Evolutionary conservation across 2,113 vertebrate genomes (phyloP).

Genomic region (Noturus placidus): DNA sequence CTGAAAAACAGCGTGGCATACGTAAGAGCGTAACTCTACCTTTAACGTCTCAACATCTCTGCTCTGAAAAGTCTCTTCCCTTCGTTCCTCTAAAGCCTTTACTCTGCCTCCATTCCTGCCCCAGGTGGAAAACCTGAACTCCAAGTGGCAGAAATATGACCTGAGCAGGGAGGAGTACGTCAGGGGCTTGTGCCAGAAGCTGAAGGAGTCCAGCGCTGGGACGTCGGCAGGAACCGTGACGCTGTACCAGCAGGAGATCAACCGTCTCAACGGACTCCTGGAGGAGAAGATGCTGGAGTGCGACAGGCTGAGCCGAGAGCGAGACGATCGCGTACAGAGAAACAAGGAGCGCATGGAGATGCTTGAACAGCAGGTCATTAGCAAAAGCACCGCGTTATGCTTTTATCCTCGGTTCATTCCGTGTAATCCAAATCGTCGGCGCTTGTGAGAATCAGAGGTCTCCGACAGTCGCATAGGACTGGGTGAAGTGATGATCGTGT

Average conservation of each 20-base stretch:
- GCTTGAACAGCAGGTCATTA: constrained; percentile 89
- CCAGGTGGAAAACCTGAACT: constrained; percentile 89
- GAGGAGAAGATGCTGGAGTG: constrained; percentile 80
- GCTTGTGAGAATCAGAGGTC: neutral
- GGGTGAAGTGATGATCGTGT: neutral
- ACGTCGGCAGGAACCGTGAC: constrained; percentile 47
- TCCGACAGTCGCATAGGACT: neutral
- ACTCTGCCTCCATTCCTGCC: constrained; percentile 19
- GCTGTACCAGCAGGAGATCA: constrained; percentile 83
- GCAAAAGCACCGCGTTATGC: neutral
- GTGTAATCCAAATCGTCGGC: neutral
- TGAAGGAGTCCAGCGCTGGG: constrained; percentile 68
- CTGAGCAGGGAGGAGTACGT: constrained; percentile 87
- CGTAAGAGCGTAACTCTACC: constrained; percentile 70
- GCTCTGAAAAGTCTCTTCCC: neutral
- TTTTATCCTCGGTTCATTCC: neutral
- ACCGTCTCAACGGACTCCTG: constrained; percentile 81
- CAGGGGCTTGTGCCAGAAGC: constrained; percentile 76
- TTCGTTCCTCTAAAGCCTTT: neutral
- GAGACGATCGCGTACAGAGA: constrained; percentile 60
- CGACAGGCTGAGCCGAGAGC: constrained; percentile 63
- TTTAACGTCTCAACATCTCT: neutral
- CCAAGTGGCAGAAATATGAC: constrained; percentile 93
- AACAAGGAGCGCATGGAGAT: constrained; percentile 79
- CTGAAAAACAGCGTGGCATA: constrained; percentile 84